These are phyloP conservation scores for Cyprinella venusta DNA, from an alignment of 2,797 vertebrate species.

Conservation along the genomic window DNA sequence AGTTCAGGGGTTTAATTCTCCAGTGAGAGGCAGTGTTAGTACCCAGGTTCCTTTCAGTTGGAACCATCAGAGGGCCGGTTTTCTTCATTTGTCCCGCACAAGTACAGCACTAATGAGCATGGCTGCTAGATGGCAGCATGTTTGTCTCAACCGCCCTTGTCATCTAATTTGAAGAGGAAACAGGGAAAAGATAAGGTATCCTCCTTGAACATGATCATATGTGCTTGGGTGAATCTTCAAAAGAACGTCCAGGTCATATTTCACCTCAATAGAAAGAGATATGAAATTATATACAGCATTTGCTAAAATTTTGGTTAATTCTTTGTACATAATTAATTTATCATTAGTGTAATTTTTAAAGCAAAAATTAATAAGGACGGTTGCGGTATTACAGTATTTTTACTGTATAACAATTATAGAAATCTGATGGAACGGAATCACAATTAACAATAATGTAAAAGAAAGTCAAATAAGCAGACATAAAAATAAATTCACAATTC, in stretches of 20 bases:
- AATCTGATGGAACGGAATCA: background rate
- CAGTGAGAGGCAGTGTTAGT: background rate
- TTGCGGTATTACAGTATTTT: conserved; percentile 10
- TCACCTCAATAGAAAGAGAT: background rate
- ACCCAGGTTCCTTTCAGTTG: background rate
- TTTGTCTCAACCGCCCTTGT: background rate
- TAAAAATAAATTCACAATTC: too few relatives aligned
- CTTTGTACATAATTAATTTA: background rate
- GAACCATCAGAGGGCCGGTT: background rate
- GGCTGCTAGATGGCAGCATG: background rate
- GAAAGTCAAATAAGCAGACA: too few relatives aligned
- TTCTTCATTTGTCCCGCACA: background rate
- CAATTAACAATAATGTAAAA: background rate
- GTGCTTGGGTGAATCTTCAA: background rate
- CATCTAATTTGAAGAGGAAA: conserved; percentile 2
- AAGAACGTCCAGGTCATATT: background rate
- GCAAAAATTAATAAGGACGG: background rate
- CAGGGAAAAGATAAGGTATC: background rate
- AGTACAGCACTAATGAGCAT: background rate
- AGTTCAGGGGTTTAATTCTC: background rate
- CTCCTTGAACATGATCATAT: conserved; percentile 2
- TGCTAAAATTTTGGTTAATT: background rate
- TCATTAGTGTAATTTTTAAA: background rate
- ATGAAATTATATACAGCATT: background rate
- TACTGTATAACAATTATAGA: conserved; percentile 8